These are phyloP conservation scores for Hymenopus coronatus DNA, from an alignment of 2,888 invertebrate genomes.

Conservation along the genomic window DNA sequence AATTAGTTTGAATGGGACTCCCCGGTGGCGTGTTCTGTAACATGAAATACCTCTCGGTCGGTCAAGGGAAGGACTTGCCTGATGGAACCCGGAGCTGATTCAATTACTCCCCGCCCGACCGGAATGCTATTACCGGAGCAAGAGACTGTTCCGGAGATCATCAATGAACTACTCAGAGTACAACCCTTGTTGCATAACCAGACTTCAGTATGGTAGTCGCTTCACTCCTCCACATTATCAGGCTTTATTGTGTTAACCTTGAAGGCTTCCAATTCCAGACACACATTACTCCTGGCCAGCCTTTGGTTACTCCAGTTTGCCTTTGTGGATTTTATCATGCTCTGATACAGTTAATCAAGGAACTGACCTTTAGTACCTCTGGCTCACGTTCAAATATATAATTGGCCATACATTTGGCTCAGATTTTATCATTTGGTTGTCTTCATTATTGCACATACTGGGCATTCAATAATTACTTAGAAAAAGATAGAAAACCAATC, in stretches of 20 bases:
- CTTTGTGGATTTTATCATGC: neutral
- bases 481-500: too few species aligned
- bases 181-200: neutral
- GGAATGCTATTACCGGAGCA: neutral
- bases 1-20: neutral
- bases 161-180: neutral
- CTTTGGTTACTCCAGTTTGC: neutral
- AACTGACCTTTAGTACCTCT: too few species aligned
- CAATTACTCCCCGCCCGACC: neutral
- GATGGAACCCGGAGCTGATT: neutral
- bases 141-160: neutral
- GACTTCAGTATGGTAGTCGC: neutral
- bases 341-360: neutral
- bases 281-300: neutral
- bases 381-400: too few species aligned
- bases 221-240: neutral
- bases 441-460: too few species aligned
- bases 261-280: neutral
- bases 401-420: too few species aligned
- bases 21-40: neutral
- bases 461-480: too few species aligned
- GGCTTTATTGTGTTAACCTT: neutral
- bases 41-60: neutral
- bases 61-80: neutral
- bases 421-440: too few species aligned